Percentiles rank a stretch among this genome's conserved stretches.
These are phyloP conservation scores for Archocentrus centrarchus DNA, from an alignment of 2,113 vertebrate species.

Conservation along the genomic window DNA sequence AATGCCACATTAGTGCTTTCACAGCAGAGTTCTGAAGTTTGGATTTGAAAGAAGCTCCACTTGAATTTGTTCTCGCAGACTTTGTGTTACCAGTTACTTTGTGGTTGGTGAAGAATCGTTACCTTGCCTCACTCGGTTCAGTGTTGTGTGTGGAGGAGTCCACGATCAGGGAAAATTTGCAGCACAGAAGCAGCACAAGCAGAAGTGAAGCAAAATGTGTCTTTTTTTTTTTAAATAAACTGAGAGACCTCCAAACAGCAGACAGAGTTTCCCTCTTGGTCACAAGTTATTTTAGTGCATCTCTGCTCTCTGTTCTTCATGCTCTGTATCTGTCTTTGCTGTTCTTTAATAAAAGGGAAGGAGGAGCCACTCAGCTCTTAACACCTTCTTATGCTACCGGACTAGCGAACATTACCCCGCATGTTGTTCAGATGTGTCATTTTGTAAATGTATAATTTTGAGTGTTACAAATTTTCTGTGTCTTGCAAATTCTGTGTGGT, in stretches of 20 bases:
- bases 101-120: too few relatives aligned
- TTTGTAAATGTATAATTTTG: not conserved
- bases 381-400: not conserved
- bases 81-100: too few relatives aligned
- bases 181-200: not conserved
- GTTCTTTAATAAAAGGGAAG: not conserved
- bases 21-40: too few relatives aligned
- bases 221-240: too few relatives aligned
- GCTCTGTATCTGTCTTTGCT: not conserved
- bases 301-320: not conserved
- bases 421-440: not conserved
- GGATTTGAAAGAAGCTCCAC: too few relatives aligned
- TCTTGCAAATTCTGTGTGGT: not conserved
- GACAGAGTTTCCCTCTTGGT: not conserved
- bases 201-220: not conserved
- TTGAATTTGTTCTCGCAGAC: too few relatives aligned
- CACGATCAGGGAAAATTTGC: not conserved
- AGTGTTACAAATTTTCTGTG: not conserved
- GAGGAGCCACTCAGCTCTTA: not conserved
- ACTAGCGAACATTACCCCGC: fast-evolving
- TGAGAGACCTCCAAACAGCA: not conserved
- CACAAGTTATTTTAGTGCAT: not conserved
- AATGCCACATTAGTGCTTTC: too few relatives aligned
- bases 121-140: too few relatives aligned
- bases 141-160: not conserved